phyloP scores from a whole-genome alignment of 2,113 vertebrate species.

The Microcebus lehilahytsara region DNA sequence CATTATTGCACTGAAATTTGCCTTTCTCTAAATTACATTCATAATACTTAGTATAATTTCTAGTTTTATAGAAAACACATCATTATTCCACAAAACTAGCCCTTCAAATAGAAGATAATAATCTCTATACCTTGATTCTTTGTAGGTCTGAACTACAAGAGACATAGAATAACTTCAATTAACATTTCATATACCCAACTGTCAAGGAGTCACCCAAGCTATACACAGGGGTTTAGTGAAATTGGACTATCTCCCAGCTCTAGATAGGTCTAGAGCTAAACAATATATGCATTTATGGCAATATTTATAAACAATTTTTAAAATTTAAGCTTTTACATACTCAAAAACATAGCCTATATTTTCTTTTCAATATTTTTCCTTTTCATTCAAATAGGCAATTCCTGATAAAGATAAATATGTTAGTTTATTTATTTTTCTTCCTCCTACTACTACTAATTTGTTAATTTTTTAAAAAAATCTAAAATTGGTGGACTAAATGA shows the following conservation, averaged over 20 bases:
- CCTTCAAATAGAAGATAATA: neutral
- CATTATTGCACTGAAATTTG: neutral
- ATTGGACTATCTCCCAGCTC: neutral
- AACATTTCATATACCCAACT: neutral
- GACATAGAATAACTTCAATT: neutral
- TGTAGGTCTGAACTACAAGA: neutral
- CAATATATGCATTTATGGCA: neutral
- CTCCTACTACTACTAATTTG: too few relatives aligned
- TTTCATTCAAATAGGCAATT: constrained; percentile 31
- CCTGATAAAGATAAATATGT: neutral
- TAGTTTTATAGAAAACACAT: neutral
- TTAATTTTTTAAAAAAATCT: neutral
- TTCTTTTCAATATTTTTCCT: constrained; percentile 28
- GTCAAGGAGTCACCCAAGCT: neutral
- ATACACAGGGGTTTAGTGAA: neutral
- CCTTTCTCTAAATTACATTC: constrained; percentile 5
- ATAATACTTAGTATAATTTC: neutral
- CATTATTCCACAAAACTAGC: neutral
- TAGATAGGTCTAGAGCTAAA: neutral
- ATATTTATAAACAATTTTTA: neutral
- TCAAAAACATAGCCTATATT: neutral
- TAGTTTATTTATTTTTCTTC: too few relatives aligned
- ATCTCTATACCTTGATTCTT: neutral
- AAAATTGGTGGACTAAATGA: neutral
- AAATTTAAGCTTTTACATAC: neutral